phyloP scores from a whole-genome alignment of 30 jellyfish, hydroid and myxozoan genomes.

The Cassiopea andromeda region DNA sequence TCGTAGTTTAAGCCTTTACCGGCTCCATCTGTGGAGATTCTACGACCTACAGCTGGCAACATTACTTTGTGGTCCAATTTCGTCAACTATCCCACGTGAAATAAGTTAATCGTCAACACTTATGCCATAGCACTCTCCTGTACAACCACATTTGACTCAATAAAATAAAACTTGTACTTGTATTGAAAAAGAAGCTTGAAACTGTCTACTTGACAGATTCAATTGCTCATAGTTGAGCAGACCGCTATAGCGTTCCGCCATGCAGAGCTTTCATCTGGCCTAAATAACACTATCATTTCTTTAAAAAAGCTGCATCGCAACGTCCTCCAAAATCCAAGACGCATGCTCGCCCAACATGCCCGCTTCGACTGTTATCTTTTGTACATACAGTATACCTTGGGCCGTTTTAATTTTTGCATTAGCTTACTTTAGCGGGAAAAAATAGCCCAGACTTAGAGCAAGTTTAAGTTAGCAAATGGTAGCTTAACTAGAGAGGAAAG shows the following conservation, averaged over 20 bases:
- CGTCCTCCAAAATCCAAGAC: background rate
- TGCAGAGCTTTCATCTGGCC: background rate
- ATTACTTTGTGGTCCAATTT: background rate
- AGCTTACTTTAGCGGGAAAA: too few species aligned
- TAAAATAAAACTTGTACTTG: too few species aligned
- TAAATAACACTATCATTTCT: background rate
- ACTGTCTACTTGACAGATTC: too few species aligned
- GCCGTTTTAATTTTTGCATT: too few species aligned
- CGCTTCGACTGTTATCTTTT: background rate
- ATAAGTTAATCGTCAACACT: background rate
- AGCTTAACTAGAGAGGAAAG: too few species aligned
- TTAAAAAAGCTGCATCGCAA: background rate
- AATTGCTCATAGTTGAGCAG: background rate
- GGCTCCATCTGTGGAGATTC: conserved; percentile 8
- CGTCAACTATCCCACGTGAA: background rate
- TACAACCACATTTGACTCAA: too few species aligned
- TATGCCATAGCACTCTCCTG: background rate
- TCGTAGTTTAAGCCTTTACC: conserved; percentile 39
- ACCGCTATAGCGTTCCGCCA: background rate
- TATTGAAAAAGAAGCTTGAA: too few species aligned
- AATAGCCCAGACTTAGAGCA: too few species aligned
- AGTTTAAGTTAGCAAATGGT: too few species aligned
- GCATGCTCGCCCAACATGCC: background rate
- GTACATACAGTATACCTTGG: too few species aligned
- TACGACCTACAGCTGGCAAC: conserved; percentile 29